Conservation (phyloP, 2,797 vertebrate species). For the Xenentodon cancila region DNA sequence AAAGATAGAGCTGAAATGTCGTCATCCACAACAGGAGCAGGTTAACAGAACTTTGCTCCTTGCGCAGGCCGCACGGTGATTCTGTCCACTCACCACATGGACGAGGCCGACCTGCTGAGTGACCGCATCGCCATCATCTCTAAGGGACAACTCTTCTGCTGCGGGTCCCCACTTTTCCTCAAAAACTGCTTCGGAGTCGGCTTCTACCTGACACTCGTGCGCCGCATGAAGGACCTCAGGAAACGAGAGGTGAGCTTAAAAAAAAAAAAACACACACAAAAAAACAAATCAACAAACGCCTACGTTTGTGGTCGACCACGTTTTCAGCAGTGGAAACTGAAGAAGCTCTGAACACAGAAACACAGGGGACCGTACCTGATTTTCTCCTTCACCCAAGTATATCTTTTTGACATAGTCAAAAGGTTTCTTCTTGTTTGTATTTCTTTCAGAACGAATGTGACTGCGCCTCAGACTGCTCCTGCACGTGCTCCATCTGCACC, state of each 20-base stretch:
- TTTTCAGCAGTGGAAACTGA: not conserved
- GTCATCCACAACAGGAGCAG: too few species aligned
- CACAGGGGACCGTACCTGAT: not conserved
- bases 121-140: constrained; percentile 97
- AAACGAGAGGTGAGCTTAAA: constrained; percentile 73
- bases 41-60: not conserved
- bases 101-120: constrained; percentile 96
- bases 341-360: not conserved
- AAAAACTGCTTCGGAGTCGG: constrained; percentile 95
- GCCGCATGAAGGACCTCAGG: constrained; percentile 77
- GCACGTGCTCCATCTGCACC: constrained; percentile 86
- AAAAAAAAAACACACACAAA: too few species aligned
- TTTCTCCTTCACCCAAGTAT: not conserved
- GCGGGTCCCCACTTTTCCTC: constrained; percentile 94
- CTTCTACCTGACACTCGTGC: constrained; percentile 95
- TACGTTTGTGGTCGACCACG: not conserved
- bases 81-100: constrained; percentile 98
- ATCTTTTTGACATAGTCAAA: constrained; percentile 11
- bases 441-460: constrained; percentile 83
- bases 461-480: constrained; percentile 89
- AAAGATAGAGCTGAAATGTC: not conserved
- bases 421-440: constrained; percentile 4
- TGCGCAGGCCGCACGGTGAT: constrained; percentile 92
- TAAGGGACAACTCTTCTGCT: constrained; percentile 92
- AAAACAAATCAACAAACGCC: too few species aligned